Conservation (phyloP, 1,140 invertebrate species). For the Sycophila sp. region DNA sequence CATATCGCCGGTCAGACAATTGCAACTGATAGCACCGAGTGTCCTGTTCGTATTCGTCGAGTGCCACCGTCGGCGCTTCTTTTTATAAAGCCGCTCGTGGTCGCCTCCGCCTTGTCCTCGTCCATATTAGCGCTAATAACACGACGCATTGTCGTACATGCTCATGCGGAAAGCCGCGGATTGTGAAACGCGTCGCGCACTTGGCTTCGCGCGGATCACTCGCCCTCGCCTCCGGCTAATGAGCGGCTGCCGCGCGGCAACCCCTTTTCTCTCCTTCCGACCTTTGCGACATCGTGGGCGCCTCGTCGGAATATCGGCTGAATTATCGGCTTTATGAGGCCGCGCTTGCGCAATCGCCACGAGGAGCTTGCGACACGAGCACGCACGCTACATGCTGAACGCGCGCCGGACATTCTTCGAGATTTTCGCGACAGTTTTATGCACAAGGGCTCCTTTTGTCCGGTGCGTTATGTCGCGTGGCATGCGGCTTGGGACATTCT, state of each 20-base stretch:
- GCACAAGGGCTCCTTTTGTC: too few species aligned
- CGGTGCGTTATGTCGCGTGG: too few species aligned
- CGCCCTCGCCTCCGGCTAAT: not conserved
- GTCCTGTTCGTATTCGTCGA: not conserved
- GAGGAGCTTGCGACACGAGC: too few species aligned
- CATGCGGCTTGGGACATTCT: constrained; percentile 7
- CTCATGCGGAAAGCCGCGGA: not conserved
- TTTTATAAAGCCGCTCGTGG: constrained; percentile 23
- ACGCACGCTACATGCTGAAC: too few species aligned
- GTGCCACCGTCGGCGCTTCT: not conserved
- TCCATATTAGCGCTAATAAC: constrained; percentile 18
- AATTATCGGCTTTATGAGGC: too few species aligned
- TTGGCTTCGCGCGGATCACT: not conserved
- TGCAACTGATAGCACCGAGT: not conserved
- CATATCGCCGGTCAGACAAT: constrained; percentile 38
- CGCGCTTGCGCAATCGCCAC: too few species aligned
- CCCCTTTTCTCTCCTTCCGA: too few species aligned
- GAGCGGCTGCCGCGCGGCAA: not conserved
- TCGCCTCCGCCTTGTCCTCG: constrained; percentile 19
- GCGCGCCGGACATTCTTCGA: too few species aligned
- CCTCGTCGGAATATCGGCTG: too few species aligned
- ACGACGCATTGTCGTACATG: not conserved
- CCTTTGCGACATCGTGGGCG: too few species aligned
- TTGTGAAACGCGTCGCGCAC: constrained; percentile 6
- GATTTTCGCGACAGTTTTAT: too few species aligned